phyloP scores from a whole-genome alignment of 2,797 vertebrate genomes.

The Otus scops region DNA sequence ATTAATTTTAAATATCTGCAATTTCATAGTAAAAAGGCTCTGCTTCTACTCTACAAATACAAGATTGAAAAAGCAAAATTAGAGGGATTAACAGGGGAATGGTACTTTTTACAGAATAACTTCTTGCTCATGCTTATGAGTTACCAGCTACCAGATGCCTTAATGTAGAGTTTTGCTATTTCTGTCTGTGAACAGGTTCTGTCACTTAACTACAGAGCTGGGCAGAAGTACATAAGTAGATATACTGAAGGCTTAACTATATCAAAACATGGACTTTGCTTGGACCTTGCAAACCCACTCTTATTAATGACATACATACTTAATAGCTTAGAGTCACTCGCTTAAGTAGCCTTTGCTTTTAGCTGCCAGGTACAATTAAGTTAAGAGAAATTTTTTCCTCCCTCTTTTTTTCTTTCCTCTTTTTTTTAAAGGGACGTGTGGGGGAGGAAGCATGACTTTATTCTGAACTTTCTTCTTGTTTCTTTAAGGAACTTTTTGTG shows the following conservation, averaged over 20 bases:
- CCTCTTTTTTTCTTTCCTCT: background rate
- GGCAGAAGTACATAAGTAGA: background rate
- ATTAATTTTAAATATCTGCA: slow-evolving; percentile 47
- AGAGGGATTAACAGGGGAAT: background rate
- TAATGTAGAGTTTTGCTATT: background rate
- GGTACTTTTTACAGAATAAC: background rate
- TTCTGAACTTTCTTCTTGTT: slow-evolving; percentile 68
- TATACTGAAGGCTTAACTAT: background rate
- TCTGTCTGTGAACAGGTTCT: background rate
- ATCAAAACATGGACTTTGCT: background rate
- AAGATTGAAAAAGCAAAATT: background rate
- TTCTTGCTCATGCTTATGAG: background rate
- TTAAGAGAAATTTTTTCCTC: slow-evolving; percentile 42
- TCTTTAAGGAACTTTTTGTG: slow-evolving; percentile 59
- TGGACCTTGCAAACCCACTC: background rate
- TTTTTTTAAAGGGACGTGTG: background rate
- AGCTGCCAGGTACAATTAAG: slow-evolving; percentile 24
- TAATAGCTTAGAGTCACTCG: background rate
- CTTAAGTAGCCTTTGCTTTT: slow-evolving; percentile 24
- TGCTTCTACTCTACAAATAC: background rate
- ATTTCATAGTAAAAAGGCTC: background rate
- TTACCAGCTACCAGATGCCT: background rate
- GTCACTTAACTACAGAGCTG: background rate
- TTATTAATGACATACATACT: background rate
- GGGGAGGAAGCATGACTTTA: slow-evolving; percentile 65